Percentiles rank a stretch among this genome's conserved stretches.
These are phyloP conservation scores for Drosophila flavopinicola DNA, from an alignment of 2,888 invertebrate genomes.

Conservation along the genomic window DNA sequence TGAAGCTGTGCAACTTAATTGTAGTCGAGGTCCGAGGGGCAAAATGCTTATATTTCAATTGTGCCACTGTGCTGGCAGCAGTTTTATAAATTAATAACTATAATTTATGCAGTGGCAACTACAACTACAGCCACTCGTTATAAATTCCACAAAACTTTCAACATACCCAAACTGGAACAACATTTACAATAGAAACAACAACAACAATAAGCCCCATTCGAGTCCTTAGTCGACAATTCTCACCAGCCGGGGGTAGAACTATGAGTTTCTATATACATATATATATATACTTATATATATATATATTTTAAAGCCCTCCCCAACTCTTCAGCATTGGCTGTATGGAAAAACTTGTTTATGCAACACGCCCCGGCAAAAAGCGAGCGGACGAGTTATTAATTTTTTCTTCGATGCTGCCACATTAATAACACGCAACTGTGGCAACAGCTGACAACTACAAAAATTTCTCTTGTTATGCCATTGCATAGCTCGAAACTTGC, in stretches of 20 bases:
- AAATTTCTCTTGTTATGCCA: constrained; percentile 40
- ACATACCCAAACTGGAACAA: constrained; percentile 5
- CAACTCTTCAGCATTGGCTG: not conserved
- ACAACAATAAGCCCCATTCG: constrained; percentile 25
- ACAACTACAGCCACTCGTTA: constrained; percentile 45
- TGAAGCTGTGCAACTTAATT: constrained; percentile 4
- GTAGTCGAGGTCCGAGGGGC: constrained; percentile 5
- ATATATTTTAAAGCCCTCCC: constrained; percentile 5
- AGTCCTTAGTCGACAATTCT: constrained; percentile 27
- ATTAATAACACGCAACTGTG: constrained; percentile 60
- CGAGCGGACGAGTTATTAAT: constrained; percentile 39
- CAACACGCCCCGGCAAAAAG: constrained; percentile 10
- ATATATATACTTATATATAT: constrained; percentile 6
- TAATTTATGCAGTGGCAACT: constrained; percentile 60
- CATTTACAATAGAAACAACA: constrained; percentile 8
- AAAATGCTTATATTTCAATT: constrained; percentile 42
- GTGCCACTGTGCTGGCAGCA: constrained; percentile 20
- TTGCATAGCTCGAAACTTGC: constrained; percentile 21
- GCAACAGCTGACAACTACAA: constrained; percentile 71
- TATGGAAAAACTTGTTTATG: constrained; percentile 27
- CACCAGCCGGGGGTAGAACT: constrained; percentile 16
- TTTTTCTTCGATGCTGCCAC: constrained; percentile 37
- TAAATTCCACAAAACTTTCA: constrained; percentile 55
- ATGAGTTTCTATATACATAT: constrained; percentile 16
- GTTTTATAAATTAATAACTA: constrained; percentile 65